These are phyloP conservation scores for Anhinga anhinga DNA, from an alignment of 2,113 vertebrate species.

Conservation along the genomic window DNA sequence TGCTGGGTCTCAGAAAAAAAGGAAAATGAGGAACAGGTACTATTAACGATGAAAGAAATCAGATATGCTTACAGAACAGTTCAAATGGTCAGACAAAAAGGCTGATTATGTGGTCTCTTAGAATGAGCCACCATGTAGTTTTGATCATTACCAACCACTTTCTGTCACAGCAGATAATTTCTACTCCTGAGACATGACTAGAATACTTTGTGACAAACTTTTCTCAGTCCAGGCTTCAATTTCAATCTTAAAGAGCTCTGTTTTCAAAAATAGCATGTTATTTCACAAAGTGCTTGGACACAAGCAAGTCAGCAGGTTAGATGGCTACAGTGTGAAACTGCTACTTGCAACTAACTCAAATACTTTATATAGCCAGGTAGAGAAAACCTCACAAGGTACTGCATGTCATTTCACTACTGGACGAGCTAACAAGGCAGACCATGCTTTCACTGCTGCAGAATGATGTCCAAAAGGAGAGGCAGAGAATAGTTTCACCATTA, in stretches of 20 bases:
- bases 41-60: conserved; percentile 29
- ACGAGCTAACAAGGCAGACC: background rate
- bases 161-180: conserved; percentile 40
- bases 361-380: background rate
- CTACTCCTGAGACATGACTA: background rate
- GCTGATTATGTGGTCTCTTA: conserved; percentile 27
- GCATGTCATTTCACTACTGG: background rate
- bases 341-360: background rate
- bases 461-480: background rate
- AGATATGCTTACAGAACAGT: conserved; percentile 25
- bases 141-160: conserved; percentile 19
- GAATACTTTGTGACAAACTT: background rate
- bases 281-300: background rate
- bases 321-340: background rate
- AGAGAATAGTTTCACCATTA: background rate
- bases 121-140: conserved; percentile 2
- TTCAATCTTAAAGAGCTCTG: background rate
- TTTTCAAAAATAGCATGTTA: background rate
- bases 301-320: background rate
- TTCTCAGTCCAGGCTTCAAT: background rate
- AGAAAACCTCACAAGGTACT: background rate
- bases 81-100: conserved; percentile 54
- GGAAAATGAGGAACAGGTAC: background rate
- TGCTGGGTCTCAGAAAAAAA: background rate
- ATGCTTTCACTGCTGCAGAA: background rate